Conservation (phyloP, 2,113 vertebrate species). For the Ptyas mucosa region DNA sequence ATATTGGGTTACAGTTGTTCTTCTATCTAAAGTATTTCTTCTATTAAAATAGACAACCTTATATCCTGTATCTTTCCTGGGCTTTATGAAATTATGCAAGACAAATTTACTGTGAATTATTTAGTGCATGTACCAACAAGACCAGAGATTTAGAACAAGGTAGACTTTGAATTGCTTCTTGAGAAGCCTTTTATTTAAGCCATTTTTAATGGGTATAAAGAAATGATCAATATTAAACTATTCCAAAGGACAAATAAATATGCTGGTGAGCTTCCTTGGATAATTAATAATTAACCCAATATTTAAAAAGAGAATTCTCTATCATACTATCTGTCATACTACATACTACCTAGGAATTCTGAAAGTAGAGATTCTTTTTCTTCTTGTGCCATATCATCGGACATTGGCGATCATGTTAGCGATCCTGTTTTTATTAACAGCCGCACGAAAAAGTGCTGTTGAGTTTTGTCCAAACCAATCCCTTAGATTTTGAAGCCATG, state of each 20-base stretch:
- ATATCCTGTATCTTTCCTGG: neutral
- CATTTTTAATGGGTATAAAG: neutral
- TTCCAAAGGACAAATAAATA: neutral
- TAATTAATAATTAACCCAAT: neutral
- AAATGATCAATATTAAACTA: neutral
- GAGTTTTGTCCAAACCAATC: no score
- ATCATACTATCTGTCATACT: no score
- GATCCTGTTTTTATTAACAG: no score
- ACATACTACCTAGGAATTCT: neutral
- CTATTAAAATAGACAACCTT: fast-evolving
- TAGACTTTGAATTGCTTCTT: neutral
- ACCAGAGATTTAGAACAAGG: neutral
- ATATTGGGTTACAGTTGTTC: neutral
- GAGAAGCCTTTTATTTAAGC: neutral
- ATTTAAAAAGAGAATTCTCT: neutral
- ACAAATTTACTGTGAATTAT: neutral
- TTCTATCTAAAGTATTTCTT: neutral
- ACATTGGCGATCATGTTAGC: no score
- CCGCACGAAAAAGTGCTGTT: no score
- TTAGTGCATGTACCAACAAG: neutral
- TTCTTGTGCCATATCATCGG: no score
- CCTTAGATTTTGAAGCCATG: no score
- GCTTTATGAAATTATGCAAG: neutral
- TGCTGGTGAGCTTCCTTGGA: neutral
- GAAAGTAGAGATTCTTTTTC: neutral